Evolutionary conservation across 2,888 invertebrate genomes (phyloP).

Genomic region (Stenodema calcarata): DNA sequence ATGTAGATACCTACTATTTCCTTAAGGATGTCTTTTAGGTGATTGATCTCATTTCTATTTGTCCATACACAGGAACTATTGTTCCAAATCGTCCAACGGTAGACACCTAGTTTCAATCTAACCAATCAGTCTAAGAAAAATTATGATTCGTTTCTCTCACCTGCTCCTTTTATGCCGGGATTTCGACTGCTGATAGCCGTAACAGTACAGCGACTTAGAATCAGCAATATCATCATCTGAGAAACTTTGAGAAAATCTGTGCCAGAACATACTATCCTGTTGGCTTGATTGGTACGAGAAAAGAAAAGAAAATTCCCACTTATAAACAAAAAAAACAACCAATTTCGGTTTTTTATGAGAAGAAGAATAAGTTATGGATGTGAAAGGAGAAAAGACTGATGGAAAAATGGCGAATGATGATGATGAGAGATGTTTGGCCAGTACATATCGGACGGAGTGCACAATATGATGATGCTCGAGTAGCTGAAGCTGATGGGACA

Average conservation of each 20-base stretch:
- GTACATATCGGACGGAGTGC: neutral
- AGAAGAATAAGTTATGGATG: neutral
- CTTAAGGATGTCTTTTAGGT: too few species aligned
- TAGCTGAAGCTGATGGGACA: constrained; percentile 3
- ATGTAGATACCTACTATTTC: too few species aligned
- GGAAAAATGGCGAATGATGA: neutral
- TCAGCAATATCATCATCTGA: constrained; percentile 56
- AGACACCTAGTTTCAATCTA: neutral
- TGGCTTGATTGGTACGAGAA: constrained; percentile 43
- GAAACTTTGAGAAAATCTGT: constrained; percentile 55
- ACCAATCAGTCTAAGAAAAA: neutral
- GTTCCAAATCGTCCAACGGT: neutral
- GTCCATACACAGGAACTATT: too few species aligned
- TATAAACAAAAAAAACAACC: neutral
- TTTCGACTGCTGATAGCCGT: constrained; percentile 61
- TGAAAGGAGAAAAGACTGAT: neutral
- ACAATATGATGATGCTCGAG: neutral
- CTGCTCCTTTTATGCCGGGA: constrained; percentile 82
- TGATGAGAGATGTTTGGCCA: neutral
- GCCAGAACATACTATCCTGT: constrained; percentile 54
- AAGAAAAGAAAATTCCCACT: neutral
- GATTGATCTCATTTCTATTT: too few species aligned
- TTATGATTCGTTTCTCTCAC: constrained; percentile 64
- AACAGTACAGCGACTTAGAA: constrained; percentile 56
- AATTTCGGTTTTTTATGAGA: neutral